Conservation (phyloP, 2,797 vertebrate species). For the Pseudochromis fuscus region DNA sequence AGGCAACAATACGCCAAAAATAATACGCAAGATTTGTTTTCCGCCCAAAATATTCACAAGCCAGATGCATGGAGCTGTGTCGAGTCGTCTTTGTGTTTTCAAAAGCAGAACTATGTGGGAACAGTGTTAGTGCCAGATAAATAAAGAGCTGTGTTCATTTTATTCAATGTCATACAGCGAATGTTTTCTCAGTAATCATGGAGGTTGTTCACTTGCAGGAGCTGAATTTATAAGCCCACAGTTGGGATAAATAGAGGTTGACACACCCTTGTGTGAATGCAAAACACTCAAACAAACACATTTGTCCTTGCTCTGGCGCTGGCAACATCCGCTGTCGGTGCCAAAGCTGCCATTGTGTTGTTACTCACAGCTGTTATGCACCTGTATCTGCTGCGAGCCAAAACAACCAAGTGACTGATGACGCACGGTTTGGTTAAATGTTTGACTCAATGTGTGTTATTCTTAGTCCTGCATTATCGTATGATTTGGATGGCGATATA, state of each 20-base stretch:
- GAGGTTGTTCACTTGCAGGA: slow-evolving; percentile 22
- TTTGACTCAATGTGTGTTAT: slow-evolving; percentile 21
- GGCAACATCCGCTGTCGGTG: slow-evolving; percentile 12
- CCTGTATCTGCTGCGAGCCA: slow-evolving; percentile 46
- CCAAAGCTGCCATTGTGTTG: slow-evolving; percentile 44
- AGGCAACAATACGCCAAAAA: slow-evolving; percentile 22
- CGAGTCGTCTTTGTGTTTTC: slow-evolving; percentile 20
- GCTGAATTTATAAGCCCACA: slow-evolving; percentile 25
- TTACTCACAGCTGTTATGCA: slow-evolving; percentile 45
- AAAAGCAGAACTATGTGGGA: slow-evolving; percentile 22
- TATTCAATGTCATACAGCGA: slow-evolving; percentile 3
- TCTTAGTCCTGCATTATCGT: slow-evolving; percentile 14
- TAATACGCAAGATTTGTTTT: slow-evolving; percentile 43
- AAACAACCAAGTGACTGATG: slow-evolving; percentile 41
- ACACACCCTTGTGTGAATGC: slow-evolving; percentile 26
- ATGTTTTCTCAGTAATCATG: slow-evolving; percentile 31
- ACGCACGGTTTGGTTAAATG: slow-evolving; percentile 27
- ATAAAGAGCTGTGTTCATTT: slow-evolving; percentile 23
- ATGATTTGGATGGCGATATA: slow-evolving; percentile 8
- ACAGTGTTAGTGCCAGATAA: slow-evolving; percentile 3
- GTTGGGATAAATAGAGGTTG: slow-evolving; percentile 22
- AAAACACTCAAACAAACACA: slow-evolving; percentile 44
- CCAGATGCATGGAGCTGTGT: slow-evolving; percentile 14
- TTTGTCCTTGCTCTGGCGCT: slow-evolving; percentile 46
- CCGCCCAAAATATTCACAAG: slow-evolving; percentile 21